These are phyloP conservation scores for Dicyema japonicum DNA, from an alignment of 1,140 invertebrate species.

Conservation along the genomic window DNA sequence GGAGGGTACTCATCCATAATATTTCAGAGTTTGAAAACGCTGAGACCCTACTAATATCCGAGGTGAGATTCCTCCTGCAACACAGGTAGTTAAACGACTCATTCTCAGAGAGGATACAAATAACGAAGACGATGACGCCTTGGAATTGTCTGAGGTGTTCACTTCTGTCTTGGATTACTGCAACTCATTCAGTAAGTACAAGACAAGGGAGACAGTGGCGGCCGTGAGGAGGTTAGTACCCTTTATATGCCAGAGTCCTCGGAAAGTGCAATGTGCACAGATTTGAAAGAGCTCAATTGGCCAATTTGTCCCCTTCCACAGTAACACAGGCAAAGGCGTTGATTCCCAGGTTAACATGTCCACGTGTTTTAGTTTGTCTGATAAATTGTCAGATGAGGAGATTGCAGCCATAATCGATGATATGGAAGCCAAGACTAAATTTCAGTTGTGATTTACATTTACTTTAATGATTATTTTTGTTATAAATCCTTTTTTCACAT, in stretches of 20 bases:
- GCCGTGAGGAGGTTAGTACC: conserved; percentile 35
- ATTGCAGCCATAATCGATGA: conserved; percentile 64
- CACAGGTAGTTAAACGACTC: conserved; percentile 27
- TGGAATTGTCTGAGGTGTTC: conserved; percentile 86
- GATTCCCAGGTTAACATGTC: conserved; percentile 37
- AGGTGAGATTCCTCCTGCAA: conserved; percentile 83
- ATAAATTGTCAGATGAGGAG: conserved; percentile 75
- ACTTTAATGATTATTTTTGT: background rate
- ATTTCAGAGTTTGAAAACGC: conserved; percentile 79
- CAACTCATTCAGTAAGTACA: conserved; percentile 64
- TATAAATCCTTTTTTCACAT: too few relatives aligned
- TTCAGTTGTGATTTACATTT: conserved; percentile 43
- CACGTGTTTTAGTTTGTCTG: conserved; percentile 35
- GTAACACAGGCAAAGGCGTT: conserved; percentile 81
- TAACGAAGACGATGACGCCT: conserved; percentile 82
- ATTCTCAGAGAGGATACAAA: conserved; percentile 49
- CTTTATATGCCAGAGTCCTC: background rate
- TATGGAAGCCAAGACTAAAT: conserved; percentile 77
- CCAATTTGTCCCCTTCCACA: conserved; percentile 82
- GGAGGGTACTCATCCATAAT: too few relatives aligned
- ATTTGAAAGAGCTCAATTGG: conserved; percentile 77
- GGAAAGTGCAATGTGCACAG: conserved; percentile 2
- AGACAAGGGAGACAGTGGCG: conserved; percentile 82
- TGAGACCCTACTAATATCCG: conserved; percentile 76
- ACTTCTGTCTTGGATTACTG: conserved; percentile 85